Conservation (phyloP, 2,113 vertebrate genomes). For the Bufo bufo region DNA sequence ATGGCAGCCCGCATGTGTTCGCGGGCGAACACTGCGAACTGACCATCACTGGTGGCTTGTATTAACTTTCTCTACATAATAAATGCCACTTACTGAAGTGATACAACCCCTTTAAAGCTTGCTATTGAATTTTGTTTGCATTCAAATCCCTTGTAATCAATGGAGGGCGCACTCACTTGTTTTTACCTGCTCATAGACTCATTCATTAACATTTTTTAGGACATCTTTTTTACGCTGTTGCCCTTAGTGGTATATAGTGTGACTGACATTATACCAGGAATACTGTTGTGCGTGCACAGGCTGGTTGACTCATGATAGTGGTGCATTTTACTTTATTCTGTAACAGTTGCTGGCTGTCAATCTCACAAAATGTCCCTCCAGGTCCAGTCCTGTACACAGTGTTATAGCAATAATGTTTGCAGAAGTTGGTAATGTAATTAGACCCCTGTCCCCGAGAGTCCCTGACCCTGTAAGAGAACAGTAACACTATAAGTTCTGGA, state of each 20-base stretch:
- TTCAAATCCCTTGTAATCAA: too few species aligned
- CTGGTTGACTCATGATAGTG: not conserved
- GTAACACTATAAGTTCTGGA: not conserved
- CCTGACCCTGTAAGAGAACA: not conserved
- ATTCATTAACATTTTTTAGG: not conserved
- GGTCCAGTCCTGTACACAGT: not conserved
- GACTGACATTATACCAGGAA: not conserved
- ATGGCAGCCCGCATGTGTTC: too few species aligned
- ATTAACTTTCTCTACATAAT: too few species aligned
- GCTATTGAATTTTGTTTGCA: too few species aligned
- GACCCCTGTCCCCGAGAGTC: not conserved
- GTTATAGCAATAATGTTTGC: not conserved
- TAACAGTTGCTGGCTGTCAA: not conserved
- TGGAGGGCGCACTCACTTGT: not conserved
- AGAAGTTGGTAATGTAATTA: not conserved
- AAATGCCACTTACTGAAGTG: too few species aligned
- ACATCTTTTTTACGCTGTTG: not conserved
- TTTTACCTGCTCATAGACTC: not conserved
- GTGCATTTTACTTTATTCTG: not conserved
- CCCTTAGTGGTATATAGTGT: not conserved
- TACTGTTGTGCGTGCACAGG: not conserved
- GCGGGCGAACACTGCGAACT: too few species aligned
- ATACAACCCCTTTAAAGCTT: too few species aligned
- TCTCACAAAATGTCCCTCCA: not conserved
- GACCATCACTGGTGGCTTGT: too few species aligned